These are phyloP conservation scores for Archocentrus centrarchus DNA, from an alignment of 2,113 vertebrate genomes.

Conservation along the genomic window DNA sequence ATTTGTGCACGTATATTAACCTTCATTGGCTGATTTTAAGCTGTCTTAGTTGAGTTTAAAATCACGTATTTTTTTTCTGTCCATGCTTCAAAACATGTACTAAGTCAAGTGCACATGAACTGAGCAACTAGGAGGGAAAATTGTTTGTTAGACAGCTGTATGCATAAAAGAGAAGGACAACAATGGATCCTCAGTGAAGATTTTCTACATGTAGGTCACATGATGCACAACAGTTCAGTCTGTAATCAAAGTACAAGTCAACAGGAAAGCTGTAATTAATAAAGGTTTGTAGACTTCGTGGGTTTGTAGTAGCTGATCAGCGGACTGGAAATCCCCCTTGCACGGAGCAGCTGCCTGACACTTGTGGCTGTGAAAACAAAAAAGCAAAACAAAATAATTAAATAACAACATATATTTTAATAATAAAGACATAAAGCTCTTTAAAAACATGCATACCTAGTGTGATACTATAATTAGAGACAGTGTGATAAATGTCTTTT, in stretches of 20 bases:
- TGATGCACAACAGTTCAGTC: neutral
- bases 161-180: neutral
- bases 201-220: neutral
- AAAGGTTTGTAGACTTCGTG: neutral
- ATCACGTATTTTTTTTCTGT: neutral
- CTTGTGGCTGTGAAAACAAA: neutral
- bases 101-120: neutral
- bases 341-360: neutral
- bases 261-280: constrained; percentile 2
- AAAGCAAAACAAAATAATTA: neutral
- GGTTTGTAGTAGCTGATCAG: neutral
- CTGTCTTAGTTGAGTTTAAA: neutral
- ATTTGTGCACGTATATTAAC: neutral
- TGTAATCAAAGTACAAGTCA: neutral
- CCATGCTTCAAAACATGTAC: neutral
- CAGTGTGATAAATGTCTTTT: neutral
- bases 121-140: neutral
- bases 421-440: neutral
- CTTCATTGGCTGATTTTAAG: neutral
- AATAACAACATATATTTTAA: neutral
- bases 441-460: neutral
- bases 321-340: neutral
- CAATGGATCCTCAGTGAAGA: neutral
- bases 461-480: neutral
- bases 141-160: neutral